phyloP scores from a whole-genome alignment of 2,888 invertebrate genomes.

The Petrolisthes manimaculis region DNA sequence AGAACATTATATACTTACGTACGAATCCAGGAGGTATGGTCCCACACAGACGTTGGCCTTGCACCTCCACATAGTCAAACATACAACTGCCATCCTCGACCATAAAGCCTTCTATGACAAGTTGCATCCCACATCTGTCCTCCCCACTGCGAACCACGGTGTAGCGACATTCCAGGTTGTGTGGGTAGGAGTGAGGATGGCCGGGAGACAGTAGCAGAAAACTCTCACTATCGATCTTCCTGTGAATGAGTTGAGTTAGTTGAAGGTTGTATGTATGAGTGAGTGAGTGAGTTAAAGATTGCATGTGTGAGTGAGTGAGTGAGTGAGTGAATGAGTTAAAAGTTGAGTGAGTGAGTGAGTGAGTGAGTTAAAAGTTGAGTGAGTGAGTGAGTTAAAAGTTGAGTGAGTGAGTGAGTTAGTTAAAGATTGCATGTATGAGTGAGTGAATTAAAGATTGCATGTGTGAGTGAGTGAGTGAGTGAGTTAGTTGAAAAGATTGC shows the following conservation, averaged over 20 bases:
- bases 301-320: too few relatives aligned
- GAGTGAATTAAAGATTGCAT: too few relatives aligned
- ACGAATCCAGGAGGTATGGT: conserved; percentile 34
- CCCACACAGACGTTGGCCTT: conserved; percentile 62
- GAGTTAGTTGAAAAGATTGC: too few relatives aligned
- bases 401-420: too few relatives aligned
- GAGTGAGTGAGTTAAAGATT: too few relatives aligned
- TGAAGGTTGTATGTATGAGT: too few relatives aligned
- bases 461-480: too few relatives aligned
- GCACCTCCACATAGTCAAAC: conserved; percentile 64
- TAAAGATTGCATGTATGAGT: too few relatives aligned
- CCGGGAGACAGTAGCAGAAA: conserved; percentile 54
- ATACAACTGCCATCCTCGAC: conserved; percentile 62
- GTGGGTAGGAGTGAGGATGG: conserved; percentile 47
- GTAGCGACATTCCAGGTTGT: conserved; percentile 62
- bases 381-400: too few relatives aligned
- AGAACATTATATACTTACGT: not conserved
- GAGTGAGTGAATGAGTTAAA: too few relatives aligned
- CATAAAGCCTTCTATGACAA: conserved; percentile 43
- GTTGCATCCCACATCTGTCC: conserved; percentile 53
- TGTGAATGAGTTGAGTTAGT: not conserved
- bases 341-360: too few relatives aligned
- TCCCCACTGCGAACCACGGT: conserved; percentile 24
- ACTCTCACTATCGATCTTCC: conserved; percentile 24
- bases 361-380: too few relatives aligned